Percentiles rank a stretch among this genome's conserved stretches.
These are phyloP conservation scores for Orchesella cincta DNA, from an alignment of 1,140 invertebrate genomes.

Conservation along the genomic window DNA sequence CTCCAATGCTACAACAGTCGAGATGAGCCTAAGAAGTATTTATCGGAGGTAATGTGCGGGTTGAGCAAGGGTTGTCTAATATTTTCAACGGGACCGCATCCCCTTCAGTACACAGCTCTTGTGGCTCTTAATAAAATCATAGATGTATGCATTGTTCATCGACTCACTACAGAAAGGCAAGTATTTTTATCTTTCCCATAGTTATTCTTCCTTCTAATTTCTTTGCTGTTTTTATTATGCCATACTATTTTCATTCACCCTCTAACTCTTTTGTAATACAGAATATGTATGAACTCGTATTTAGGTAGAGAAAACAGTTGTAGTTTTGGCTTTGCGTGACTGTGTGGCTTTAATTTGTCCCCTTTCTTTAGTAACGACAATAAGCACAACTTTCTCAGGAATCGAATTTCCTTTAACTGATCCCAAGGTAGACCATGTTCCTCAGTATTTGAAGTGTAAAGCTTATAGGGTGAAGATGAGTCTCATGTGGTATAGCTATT, in stretches of 20 bases:
- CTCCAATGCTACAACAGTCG: conserved; percentile 45
- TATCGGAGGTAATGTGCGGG: conserved; percentile 58
- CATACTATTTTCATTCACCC: background rate
- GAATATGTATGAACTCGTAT: background rate
- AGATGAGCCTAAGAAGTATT: conserved; percentile 49
- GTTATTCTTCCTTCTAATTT: conserved; percentile 39
- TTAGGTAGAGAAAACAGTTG: background rate
- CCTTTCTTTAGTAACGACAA: background rate
- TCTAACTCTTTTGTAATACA: background rate
- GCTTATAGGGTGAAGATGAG: background rate
- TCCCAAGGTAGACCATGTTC: background rate
- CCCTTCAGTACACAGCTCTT: conserved; percentile 65
- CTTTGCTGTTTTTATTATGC: conserved; percentile 43
- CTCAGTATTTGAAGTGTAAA: background rate
- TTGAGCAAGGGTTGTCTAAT: conserved; percentile 60
- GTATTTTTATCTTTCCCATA: conserved; percentile 1
- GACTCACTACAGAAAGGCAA: conserved; percentile 53
- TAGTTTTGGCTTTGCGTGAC: background rate
- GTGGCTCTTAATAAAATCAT: conserved; percentile 65
- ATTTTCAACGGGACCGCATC: conserved; percentile 56
- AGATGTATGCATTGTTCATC: conserved; percentile 59
- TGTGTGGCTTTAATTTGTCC: conserved; percentile 6
- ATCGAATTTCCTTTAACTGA: conserved; percentile 1
- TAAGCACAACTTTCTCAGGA: background rate
- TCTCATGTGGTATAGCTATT: conserved; percentile 1